These are phyloP conservation scores for Pseudococcus viburni DNA, from an alignment of 2,888 invertebrate species.

Conservation along the genomic window DNA sequence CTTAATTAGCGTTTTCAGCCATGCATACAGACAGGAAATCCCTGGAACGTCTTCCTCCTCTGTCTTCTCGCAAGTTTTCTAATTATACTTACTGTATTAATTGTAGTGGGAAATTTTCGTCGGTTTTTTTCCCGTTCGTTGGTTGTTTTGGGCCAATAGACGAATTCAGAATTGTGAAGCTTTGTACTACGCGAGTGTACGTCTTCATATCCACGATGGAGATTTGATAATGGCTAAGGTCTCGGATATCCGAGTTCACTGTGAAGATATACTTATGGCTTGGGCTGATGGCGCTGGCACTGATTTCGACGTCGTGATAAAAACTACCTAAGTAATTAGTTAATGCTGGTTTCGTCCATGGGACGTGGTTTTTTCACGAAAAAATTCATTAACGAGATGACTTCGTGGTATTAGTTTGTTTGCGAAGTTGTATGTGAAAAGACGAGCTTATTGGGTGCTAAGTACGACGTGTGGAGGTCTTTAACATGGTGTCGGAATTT, in stretches of 20 bases:
- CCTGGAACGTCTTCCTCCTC: constrained; percentile 48
- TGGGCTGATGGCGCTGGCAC: background rate
- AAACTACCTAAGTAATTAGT: background rate
- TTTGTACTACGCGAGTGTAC: background rate
- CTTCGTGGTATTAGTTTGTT: background rate
- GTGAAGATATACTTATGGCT: background rate
- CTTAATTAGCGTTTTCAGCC: constrained; percentile 61
- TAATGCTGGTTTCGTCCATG: background rate
- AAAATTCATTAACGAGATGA: background rate
- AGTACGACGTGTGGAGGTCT: background rate
- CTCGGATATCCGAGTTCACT: background rate
- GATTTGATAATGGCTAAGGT: constrained; percentile 24
- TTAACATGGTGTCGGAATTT: background rate
- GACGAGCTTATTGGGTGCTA: background rate
- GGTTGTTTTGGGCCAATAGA: constrained; percentile 18
- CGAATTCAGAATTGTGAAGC: background rate
- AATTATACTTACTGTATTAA: constrained; percentile 42
- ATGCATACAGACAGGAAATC: constrained; percentile 60
- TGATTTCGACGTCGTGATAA: background rate
- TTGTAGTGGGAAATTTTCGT: constrained; percentile 36
- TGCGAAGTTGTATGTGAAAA: background rate
- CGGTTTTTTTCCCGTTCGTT: background rate
- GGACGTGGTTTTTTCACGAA: constrained; percentile 15
- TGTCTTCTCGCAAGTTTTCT: constrained; percentile 23
- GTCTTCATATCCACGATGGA: constrained; percentile 24